A percentile compares a stretch with the other conserved stretches of the same genome.
phyloP scores from a whole-genome alignment of 2,888 invertebrate species.

The Rhagium mordax region DNA sequence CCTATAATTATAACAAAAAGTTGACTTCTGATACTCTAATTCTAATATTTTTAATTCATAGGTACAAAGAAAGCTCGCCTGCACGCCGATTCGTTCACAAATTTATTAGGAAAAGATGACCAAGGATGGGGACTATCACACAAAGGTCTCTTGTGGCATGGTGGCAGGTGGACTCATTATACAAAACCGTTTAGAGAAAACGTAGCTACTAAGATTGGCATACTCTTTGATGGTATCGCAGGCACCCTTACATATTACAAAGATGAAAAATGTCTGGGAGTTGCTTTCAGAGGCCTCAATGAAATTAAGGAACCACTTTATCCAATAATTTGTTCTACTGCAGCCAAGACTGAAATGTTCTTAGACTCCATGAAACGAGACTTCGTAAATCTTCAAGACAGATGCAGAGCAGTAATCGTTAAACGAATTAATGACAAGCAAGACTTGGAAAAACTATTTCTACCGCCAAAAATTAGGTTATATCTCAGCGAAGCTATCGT shows the following conservation, averaged over 20 bases:
- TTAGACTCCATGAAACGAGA: conserved; percentile 75
- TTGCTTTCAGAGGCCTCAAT: conserved; percentile 79
- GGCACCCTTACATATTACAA: conserved; percentile 82
- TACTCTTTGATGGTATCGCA: conserved; percentile 79
- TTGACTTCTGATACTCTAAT: no score
- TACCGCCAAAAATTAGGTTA: conserved; percentile 74
- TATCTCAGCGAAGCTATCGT: conserved; percentile 74
- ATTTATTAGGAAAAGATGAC: conserved; percentile 81
- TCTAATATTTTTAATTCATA: conserved; percentile 40
- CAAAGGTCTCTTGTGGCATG: conserved; percentile 81
- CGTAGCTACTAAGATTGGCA: conserved; percentile 77
- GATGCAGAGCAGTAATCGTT: conserved; percentile 77
- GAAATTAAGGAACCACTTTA: conserved; percentile 77
- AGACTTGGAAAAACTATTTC: conserved; percentile 73
- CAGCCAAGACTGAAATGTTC: conserved; percentile 83
- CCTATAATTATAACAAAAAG: no score
- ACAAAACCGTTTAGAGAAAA: conserved; percentile 81
- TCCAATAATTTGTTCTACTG: conserved; percentile 81
- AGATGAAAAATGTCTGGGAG: conserved; percentile 78
- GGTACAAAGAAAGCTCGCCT: conserved; percentile 68
- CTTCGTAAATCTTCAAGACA: conserved; percentile 79
- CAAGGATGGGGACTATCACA: conserved; percentile 83
- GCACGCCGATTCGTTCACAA: conserved; percentile 79
- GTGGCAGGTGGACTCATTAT: conserved; percentile 76
- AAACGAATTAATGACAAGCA: conserved; percentile 71